Evolutionary conservation across 2,888 invertebrate species (phyloP), one percentile per base, ranked within the genome.

Genomic region (Merodon equestris): DNA sequence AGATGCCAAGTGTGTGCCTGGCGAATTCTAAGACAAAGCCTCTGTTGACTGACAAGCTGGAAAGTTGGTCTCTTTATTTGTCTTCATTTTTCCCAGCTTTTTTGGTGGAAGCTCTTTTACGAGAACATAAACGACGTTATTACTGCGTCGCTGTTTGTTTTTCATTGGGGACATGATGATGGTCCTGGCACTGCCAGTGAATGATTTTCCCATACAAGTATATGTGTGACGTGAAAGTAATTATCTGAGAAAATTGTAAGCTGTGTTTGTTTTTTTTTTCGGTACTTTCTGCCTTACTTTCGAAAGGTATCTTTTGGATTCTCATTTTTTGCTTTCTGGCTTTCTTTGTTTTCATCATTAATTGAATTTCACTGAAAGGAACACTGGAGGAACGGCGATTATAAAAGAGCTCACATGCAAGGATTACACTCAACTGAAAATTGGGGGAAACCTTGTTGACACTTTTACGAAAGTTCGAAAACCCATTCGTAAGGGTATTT

Each of bases 151-250:
- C 48, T 38, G 36, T 12, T 48, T 36, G 42, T 17, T 44, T 60
- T 48, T 58, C n/a, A n/a, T n/a, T n/a, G n/a, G n/a, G n/a, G n/a
- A n/a, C n/a, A n/a, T 57, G 53, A 45, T 56, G 66, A 60, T 61
- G 57, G 13, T 19, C 9, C 17, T 1, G n/a, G 42, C 27, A n/a
- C 47, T 27, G 27, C 27, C 27, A 7, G 3, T 27, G 27, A 27
- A 27, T 27, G 27, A 4, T 27, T 7, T 27, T 27, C 7, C 3
- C 7, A 27, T 27, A 7, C 27, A 27, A 36, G n/a, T n/a, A n/a
- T n/a, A n/a, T n/a, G n/a, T 68, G 54, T 79, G 64, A 73, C 73
- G 60, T 48, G 54, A 74, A 74, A 79, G 74, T 79, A 74, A 79
- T 79, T 79, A 79, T 74, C 60, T 60, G 38, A 57, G 58, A 50